Percentiles rank a stretch among this genome's conserved stretches.
phyloP scores from a whole-genome alignment of 2,113 vertebrate genomes.

The Pseudorectes ferrugineus region DNA sequence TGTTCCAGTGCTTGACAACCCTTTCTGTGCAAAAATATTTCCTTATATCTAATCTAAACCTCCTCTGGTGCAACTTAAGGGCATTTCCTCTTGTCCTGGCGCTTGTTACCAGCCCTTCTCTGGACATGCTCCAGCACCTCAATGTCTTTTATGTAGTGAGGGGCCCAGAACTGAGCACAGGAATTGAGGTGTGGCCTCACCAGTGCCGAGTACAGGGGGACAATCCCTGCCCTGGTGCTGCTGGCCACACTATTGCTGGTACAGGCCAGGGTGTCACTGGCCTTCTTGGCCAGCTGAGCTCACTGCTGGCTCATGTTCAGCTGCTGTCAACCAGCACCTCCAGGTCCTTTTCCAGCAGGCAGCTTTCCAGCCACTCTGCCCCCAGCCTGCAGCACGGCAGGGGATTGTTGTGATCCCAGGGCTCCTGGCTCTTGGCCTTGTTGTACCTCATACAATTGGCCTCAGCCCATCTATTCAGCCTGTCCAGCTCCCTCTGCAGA shows the following conservation, averaged over 20 bases:
- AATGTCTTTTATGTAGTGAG: not conserved
- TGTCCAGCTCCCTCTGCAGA: not conserved
- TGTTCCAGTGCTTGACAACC: not conserved
- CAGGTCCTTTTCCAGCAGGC: not conserved
- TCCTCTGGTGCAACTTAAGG: rapidly evolving
- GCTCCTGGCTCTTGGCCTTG: not conserved
- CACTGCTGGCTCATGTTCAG: not conserved
- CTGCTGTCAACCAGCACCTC: not conserved
- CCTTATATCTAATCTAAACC: not conserved
- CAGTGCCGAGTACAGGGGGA: not conserved
- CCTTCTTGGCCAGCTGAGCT: not conserved
- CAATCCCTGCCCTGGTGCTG: not conserved
- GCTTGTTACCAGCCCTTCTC: not conserved
- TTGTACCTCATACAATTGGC: not conserved
- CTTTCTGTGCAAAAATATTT: not conserved
- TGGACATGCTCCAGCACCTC: not conserved
- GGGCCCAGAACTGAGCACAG: not conserved
- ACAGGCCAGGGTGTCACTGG: not conserved
- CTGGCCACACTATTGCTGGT: not conserved
- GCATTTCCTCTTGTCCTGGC: not conserved
- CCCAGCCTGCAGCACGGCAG: not conserved
- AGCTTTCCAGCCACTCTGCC: not conserved
- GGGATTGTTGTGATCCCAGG: not conserved
- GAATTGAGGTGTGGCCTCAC: rapidly evolving
- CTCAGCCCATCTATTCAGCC: not conserved